Conservation (phyloP, 2,888 invertebrate species). For the Tortrix viridana region DNA sequence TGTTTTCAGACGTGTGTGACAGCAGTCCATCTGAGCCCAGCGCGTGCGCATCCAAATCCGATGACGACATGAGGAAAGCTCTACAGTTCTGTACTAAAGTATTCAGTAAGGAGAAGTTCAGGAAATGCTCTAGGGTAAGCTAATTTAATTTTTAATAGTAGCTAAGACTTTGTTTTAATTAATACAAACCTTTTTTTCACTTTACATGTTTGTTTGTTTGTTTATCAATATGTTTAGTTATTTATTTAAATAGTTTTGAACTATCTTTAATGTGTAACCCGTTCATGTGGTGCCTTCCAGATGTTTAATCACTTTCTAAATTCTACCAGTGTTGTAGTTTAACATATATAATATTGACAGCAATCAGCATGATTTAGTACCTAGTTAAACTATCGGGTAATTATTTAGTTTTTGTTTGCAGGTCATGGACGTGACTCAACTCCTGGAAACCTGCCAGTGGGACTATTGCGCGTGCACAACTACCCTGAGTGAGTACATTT, state of each 20-base stretch:
- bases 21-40: conserved; percentile 77
- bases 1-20: conserved; percentile 80
- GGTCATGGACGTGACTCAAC: conserved; percentile 86
- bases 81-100: conserved; percentile 85
- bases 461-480: conserved; percentile 90
- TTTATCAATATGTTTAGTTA: too few species aligned
- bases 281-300: too few species aligned
- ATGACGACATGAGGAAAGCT: conserved; percentile 74
- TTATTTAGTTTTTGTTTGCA: conserved; percentile 49
- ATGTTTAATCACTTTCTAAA: too few species aligned
- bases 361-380: too few species aligned
- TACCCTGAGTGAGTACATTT: conserved; percentile 62
- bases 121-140: conserved; percentile 84
- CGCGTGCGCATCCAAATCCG: conserved; percentile 70
- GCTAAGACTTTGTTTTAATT: too few species aligned
- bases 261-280: too few species aligned
- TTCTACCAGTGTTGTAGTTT: too few species aligned
- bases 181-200: too few species aligned
- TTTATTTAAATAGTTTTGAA: too few species aligned
- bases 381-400: not conserved
- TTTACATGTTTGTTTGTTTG: too few species aligned
- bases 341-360: too few species aligned
- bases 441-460: conserved; percentile 90
- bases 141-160: not conserved
- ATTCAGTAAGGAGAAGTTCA: conserved; percentile 86